A percentile compares a stretch with the other conserved stretches of the same genome.
Conservation (phyloP, 2,888 invertebrate genomes). For the Cataglyphis rosenhaueri region DNA sequence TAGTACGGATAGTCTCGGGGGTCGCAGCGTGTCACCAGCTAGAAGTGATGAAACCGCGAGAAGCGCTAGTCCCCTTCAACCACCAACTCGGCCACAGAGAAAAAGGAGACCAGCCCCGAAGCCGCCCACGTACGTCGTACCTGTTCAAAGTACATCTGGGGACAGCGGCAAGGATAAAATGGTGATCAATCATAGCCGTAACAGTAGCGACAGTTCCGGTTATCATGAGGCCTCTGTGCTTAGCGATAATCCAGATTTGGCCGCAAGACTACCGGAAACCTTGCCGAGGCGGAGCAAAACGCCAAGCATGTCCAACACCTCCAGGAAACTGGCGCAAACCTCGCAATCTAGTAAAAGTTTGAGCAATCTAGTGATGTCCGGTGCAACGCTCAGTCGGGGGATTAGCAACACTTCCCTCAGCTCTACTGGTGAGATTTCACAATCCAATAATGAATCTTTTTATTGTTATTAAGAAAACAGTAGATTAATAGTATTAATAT, state of each 20-base stretch:
- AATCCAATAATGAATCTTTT: no score
- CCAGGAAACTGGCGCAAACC: conserved; percentile 81
- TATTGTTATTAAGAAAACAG: no score
- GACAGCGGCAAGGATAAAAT: conserved; percentile 83
- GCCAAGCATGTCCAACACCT: conserved; percentile 77
- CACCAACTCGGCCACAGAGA: conserved; percentile 86
- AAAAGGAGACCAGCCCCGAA: conserved; percentile 88
- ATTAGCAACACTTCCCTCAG: conserved; percentile 83
- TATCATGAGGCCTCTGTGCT: conserved; percentile 90
- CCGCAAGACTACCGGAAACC: conserved; percentile 82
- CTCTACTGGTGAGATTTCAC: conserved; percentile 80
- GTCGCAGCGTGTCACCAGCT: conserved; percentile 87
- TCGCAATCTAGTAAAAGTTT: conserved; percentile 83
- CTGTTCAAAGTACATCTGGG: conserved; percentile 40
- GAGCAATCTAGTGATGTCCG: conserved; percentile 79
- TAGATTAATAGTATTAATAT: no score
- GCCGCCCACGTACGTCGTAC: conserved; percentile 84
- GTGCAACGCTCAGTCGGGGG: conserved; percentile 70
- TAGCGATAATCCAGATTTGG: conserved; percentile 87
- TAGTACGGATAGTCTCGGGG: conserved; percentile 86
- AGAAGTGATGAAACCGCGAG: conserved; percentile 87
- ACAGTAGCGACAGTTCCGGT: conserved; percentile 91
- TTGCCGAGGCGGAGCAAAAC: conserved; percentile 84
- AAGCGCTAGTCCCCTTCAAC: conserved; percentile 81
- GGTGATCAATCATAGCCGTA: conserved; percentile 89